phyloP scores from a whole-genome alignment of 2,888 invertebrate genomes.

The Napeogenes inachia region DNA sequence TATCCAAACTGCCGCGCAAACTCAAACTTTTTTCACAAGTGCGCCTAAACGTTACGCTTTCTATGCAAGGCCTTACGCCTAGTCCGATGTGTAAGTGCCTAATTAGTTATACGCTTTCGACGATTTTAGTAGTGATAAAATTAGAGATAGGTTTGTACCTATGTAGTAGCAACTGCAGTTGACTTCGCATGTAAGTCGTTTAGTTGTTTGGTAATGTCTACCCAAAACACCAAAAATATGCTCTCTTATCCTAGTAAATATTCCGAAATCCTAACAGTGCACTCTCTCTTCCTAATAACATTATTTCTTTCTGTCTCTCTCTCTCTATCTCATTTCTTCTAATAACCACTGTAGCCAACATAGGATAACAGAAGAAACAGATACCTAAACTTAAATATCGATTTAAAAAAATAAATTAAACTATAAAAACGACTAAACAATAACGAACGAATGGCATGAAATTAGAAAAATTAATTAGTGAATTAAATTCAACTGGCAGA shows the following conservation, averaged over 20 bases:
- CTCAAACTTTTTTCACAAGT: conserved; percentile 82
- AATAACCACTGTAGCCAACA: not conserved
- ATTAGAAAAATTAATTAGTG: conserved; percentile 4
- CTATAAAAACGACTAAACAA: not conserved
- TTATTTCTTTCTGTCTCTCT: no score
- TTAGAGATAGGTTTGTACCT: conserved; percentile 7
- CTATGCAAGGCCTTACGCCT: conserved; percentile 84
- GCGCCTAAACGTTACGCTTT: conserved; percentile 82
- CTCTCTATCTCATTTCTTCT: not conserved
- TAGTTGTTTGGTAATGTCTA: not conserved
- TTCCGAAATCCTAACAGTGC: not conserved
- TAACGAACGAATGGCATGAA: not conserved
- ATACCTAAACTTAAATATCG: not conserved
- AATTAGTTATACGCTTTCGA: conserved; percentile 12
- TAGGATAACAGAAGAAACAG: not conserved
- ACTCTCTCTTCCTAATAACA: not conserved
- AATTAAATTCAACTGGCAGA: conserved; percentile 10
- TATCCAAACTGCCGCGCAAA: conserved; percentile 81
- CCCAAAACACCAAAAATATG: not conserved
- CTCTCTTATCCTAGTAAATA: not conserved
- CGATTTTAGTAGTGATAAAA: not conserved
- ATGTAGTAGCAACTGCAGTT: conserved; percentile 6
- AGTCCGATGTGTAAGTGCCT: conserved; percentile 84
- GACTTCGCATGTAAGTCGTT: conserved; percentile 4
- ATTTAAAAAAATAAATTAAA: not conserved